Percentiles rank a stretch among this genome's conserved stretches.
These are phyloP conservation scores for Venturia canescens DNA, from an alignment of 1,140 invertebrate genomes.

Conservation along the genomic window DNA sequence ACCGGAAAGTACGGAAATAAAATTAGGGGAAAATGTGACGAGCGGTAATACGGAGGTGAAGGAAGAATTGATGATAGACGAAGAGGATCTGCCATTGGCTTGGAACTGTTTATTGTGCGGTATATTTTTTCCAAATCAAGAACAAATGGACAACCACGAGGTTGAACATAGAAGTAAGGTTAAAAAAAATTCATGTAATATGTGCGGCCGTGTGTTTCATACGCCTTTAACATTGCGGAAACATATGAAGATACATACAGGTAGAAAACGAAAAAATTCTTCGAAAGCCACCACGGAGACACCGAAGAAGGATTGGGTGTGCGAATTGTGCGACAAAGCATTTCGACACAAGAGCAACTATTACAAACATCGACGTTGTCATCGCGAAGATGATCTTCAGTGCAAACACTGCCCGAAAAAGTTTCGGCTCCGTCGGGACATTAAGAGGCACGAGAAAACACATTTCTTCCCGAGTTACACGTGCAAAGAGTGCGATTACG, in stretches of 20 bases:
- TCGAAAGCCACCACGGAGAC: constrained; percentile 47
- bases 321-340: constrained; percentile 71
- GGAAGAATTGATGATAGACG: constrained; percentile 12
- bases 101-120: constrained; percentile 68
- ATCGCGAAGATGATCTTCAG: constrained; percentile 69
- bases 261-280: constrained; percentile 52
- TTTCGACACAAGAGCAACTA: constrained; percentile 73
- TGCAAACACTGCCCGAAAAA: constrained; percentile 74
- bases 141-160: constrained; percentile 64
- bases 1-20: not conserved
- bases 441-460: constrained; percentile 74
- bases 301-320: constrained; percentile 61
- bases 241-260: constrained; percentile 69
- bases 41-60: not conserved
- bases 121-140: constrained; percentile 64
- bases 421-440: constrained; percentile 70
- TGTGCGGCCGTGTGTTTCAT: constrained; percentile 68
- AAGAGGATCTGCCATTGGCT: constrained; percentile 60
- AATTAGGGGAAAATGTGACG: too few species aligned
- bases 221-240: constrained; percentile 64
- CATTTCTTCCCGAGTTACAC: constrained; percentile 72
- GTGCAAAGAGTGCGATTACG: constrained; percentile 75
- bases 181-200: constrained; percentile 65
- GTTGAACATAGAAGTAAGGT: constrained; percentile 64
- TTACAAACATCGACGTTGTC: constrained; percentile 69